Conservation (phyloP, 2,888 invertebrate species). For the Embidobia sp. region DNA sequence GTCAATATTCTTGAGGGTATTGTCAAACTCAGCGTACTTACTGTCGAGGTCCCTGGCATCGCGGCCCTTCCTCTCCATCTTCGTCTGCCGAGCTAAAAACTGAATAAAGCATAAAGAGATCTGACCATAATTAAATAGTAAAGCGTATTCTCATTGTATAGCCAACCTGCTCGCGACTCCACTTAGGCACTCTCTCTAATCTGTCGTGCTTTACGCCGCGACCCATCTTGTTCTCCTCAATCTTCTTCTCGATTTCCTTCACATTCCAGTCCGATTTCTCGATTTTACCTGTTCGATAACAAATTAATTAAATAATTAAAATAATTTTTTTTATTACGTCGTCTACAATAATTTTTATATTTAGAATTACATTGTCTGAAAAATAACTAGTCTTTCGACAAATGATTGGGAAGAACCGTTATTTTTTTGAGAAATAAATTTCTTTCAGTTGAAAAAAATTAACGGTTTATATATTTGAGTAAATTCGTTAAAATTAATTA, state of each 20-base stretch:
- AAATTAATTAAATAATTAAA: too few species aligned
- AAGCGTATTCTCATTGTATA: conserved; percentile 36
- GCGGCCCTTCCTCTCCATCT: conserved; percentile 86
- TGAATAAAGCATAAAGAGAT: conserved; percentile 79
- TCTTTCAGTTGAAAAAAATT: too few species aligned
- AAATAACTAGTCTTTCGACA: too few species aligned
- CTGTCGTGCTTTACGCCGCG: conserved; percentile 86
- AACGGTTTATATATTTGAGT: too few species aligned
- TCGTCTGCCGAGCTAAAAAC: conserved; percentile 86
- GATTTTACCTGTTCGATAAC: conserved; percentile 85
- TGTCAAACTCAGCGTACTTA: conserved; percentile 89
- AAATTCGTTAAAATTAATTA: too few species aligned
- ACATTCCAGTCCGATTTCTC: conserved; percentile 96
- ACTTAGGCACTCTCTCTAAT: conserved; percentile 88
- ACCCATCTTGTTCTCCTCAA: conserved; percentile 88
- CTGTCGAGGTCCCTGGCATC: conserved; percentile 84
- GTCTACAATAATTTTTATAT: too few species aligned
- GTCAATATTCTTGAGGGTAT: conserved; percentile 87
- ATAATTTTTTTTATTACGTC: too few species aligned
- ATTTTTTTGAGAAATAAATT: too few species aligned
- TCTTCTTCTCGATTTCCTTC: conserved; percentile 94
- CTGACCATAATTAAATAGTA: conserved; percentile 67
- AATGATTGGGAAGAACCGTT: too few species aligned
- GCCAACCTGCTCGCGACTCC: conserved; percentile 91
- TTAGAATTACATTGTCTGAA: neutral